These are phyloP conservation scores for Drosophila greeni DNA, from an alignment of 2,888 invertebrate species.

Conservation along the genomic window DNA sequence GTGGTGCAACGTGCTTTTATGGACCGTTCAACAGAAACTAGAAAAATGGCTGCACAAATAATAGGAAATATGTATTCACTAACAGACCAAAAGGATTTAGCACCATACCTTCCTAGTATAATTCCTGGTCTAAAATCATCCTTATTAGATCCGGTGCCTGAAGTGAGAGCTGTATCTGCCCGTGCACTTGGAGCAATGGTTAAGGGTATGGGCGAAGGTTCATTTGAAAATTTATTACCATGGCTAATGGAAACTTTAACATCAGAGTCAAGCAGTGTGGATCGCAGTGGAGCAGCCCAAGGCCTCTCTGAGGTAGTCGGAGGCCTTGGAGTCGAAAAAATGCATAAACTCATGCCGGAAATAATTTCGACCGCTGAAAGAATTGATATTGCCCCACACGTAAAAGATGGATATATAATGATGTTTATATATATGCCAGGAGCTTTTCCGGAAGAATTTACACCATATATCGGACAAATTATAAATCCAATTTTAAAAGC, in stretches of 20 bases:
- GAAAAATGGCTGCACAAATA: conserved; percentile 99
- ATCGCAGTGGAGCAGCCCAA: conserved; percentile 96
- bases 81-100: conserved; percentile 98
- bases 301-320: conserved; percentile 98
- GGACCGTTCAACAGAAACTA: conserved; percentile 97
- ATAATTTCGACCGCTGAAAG: conserved; percentile 96
- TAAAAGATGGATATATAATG: conserved; percentile 99
- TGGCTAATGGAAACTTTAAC: conserved; percentile 99
- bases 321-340: conserved; percentile 95
- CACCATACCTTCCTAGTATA: conserved; percentile 96
- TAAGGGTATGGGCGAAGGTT: conserved; percentile 96
- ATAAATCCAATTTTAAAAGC: conserved; percentile 98
- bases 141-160: conserved; percentile 97
- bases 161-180: conserved; percentile 97
- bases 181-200: conserved; percentile 98
- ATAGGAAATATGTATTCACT: conserved; percentile 99
- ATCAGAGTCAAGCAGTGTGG: conserved; percentile 96
- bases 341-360: conserved; percentile 97
- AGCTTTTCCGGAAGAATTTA: conserved; percentile 96
- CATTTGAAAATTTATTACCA: conserved; percentile 96
- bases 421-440: conserved; percentile 99
- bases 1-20: conserved; percentile 98
- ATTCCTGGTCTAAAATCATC: conserved; percentile 98
- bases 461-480: conserved; percentile 96
- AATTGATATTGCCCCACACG: conserved; percentile 95